A percentile compares a stretch with the other conserved stretches of the same genome.
Evolutionary conservation across 2,888 invertebrate genomes (phyloP).

Genomic region (Erynnis tages): DNA sequence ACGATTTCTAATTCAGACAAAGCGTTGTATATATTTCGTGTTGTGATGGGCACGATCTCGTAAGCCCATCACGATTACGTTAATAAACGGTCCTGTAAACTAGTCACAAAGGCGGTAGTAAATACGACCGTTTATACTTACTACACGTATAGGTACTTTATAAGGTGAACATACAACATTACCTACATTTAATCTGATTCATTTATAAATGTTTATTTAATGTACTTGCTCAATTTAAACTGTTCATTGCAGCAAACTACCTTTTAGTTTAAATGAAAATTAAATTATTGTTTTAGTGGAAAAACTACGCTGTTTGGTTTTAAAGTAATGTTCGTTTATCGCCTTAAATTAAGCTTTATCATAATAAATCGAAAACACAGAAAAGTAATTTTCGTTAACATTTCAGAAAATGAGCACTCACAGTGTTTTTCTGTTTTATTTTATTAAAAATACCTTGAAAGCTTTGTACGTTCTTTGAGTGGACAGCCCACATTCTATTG

Average conservation of each 20-base stretch:
- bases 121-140: not conserved
- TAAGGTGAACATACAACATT: not conserved
- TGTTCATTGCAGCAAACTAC: too few species aligned
- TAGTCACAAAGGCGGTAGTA: slow-evolving; percentile 23
- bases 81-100: slow-evolving; percentile 9
- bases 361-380: too few species aligned
- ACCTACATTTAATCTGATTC: not conserved
- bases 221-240: too few species aligned
- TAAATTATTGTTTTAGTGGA: too few species aligned
- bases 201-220: not conserved
- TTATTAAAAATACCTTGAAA: not conserved
- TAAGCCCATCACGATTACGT: slow-evolving; percentile 16
- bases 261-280: too few species aligned
- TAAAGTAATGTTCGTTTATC: too few species aligned
- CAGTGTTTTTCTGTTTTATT: too few species aligned
- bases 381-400: too few species aligned
- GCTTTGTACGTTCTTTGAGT: not conserved
- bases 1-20: too few species aligned
- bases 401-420: too few species aligned
- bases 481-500: not conserved
- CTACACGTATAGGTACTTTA: not conserved
- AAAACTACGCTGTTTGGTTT: too few species aligned
- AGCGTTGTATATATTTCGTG: slow-evolving; percentile 9
- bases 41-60: slow-evolving; percentile 18
- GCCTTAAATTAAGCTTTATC: too few species aligned